Conservation (phyloP, 2,797 vertebrate species). For the Oreortyx pictus region DNA sequence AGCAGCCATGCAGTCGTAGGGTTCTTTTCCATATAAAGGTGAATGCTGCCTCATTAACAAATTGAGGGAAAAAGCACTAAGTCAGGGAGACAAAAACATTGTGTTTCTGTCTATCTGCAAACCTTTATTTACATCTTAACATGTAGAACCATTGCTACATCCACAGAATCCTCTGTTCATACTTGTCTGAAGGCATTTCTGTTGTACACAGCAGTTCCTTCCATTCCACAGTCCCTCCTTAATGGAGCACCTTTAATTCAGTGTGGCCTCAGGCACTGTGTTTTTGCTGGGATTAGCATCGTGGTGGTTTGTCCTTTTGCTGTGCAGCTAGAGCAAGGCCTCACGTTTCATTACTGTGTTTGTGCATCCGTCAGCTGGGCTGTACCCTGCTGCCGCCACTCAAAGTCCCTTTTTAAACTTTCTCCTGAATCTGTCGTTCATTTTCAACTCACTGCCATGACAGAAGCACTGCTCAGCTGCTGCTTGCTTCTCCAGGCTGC, state of each 20-base stretch:
- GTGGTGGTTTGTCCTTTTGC: not conserved
- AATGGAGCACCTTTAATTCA: not conserved
- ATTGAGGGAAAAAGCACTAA: not conserved
- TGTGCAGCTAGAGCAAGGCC: not conserved
- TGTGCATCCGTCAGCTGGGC: not conserved
- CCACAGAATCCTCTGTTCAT: not conserved
- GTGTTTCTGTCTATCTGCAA: not conserved
- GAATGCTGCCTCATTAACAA: not conserved
- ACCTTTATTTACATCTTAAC: not conserved
- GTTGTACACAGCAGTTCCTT: not conserved
- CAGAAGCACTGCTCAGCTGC: not conserved
- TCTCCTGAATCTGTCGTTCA: not conserved
- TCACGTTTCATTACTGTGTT: rapidly evolving
- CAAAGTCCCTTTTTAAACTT: not conserved
- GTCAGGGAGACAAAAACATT: not conserved
- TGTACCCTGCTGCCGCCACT: not conserved
- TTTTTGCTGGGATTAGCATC: not conserved
- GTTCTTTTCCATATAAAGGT: not conserved
- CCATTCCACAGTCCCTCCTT: not conserved
- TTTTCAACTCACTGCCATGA: not conserved
- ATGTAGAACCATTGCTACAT: rapidly evolving
- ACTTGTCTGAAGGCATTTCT: too few species aligned
- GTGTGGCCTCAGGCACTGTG: not conserved
- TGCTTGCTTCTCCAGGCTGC: not conserved
- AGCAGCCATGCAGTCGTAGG: not conserved